These are phyloP conservation scores for Rapana venosa DNA, from an alignment of 2,888 invertebrate species.

Conservation along the genomic window DNA sequence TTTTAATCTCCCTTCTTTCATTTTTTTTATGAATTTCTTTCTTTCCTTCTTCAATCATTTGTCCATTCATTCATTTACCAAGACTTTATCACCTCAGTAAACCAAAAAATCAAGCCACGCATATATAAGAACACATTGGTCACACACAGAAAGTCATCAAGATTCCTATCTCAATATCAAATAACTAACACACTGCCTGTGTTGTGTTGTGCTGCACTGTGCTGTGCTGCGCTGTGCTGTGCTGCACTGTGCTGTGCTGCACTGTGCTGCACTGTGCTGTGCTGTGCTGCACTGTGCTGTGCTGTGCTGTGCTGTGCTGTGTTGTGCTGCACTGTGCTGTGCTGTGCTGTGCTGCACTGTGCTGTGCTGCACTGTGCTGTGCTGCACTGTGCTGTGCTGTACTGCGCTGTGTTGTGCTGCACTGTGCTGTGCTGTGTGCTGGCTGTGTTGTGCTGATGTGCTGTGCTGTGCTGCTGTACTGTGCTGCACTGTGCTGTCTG, in stretches of 20 bases:
- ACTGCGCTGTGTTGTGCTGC: neutral
- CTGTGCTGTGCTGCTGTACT: conserved; percentile 26
- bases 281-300: neutral
- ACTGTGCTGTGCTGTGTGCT: neutral
- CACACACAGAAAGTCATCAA: too few relatives aligned
- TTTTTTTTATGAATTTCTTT: too few relatives aligned
- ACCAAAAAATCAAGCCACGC: too few relatives aligned
- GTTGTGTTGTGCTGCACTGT: neutral
- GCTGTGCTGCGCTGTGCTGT: conserved; percentile 16
- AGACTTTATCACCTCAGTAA: too few relatives aligned
- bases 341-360: conserved; percentile 14
- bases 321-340: neutral
- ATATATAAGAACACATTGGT: too few relatives aligned
- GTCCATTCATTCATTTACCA: too few relatives aligned
- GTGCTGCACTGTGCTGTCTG: neutral
- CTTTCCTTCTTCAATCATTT: too few relatives aligned
- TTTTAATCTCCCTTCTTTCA: too few relatives aligned
- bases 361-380: neutral
- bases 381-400: neutral
- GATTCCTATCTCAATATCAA: too few relatives aligned
- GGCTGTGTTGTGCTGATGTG: neutral
- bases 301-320: neutral
- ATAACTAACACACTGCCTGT: too few relatives aligned
- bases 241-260: conserved; percentile 8
- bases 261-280: neutral